phyloP scores from a whole-genome alignment of 2,888 invertebrate genomes.

The Formica aserva region DNA sequence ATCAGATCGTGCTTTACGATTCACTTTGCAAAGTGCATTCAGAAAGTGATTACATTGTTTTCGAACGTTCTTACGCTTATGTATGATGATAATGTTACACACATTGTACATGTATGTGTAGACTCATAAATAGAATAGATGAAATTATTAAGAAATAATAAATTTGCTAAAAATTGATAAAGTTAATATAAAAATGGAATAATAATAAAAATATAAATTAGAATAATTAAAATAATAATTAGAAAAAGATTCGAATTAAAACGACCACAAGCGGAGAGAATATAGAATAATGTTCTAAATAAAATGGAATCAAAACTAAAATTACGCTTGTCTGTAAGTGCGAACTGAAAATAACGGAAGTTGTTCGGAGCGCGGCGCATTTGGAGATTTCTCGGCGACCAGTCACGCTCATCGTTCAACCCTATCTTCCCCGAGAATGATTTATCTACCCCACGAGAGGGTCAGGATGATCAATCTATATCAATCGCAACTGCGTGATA shows the following conservation, averaged over 20 bases:
- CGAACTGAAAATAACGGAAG: slow-evolving; percentile 21
- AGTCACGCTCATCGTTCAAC: slow-evolving; percentile 46
- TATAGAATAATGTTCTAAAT: background rate
- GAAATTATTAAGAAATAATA: background rate
- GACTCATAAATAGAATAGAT: background rate
- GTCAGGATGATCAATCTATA: slow-evolving; percentile 71
- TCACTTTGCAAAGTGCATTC: slow-evolving; percentile 16
- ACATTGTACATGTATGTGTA: background rate
- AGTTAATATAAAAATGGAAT: background rate
- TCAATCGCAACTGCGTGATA: slow-evolving; percentile 68
- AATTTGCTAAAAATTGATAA: background rate
- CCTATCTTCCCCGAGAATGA: slow-evolving; percentile 52
- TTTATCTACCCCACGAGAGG: slow-evolving; percentile 57
- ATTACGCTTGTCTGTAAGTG: background rate
- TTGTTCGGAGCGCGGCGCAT: background rate
- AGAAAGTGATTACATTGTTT: slow-evolving; percentile 21
- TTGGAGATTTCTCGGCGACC: slow-evolving; percentile 40
- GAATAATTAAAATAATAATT: background rate
- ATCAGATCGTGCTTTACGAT: slow-evolving; percentile 57
- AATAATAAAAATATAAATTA: background rate
- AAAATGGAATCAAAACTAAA: slow-evolving; percentile 20
- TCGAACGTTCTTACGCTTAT: background rate
- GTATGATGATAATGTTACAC: background rate
- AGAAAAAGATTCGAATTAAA: background rate
- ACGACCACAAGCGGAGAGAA: background rate